Conservation (phyloP, 1,140 invertebrate genomes). For the Stegodyphus mimosarum region DNA sequence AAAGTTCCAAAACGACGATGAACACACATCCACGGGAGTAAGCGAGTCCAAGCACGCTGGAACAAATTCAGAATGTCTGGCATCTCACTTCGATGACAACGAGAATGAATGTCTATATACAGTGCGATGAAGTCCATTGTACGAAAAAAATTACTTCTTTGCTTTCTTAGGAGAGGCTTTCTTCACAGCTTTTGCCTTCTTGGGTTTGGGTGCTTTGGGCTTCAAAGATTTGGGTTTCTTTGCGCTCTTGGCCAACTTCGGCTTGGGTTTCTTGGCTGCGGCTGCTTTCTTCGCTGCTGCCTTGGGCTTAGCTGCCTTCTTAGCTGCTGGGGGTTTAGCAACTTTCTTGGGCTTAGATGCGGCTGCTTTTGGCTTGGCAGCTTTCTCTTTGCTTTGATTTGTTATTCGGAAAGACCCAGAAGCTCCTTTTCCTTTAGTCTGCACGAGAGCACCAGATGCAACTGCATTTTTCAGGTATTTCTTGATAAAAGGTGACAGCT, state of each 20-base stretch:
- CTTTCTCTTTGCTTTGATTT: constrained; percentile 62
- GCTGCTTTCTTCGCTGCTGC: constrained; percentile 22
- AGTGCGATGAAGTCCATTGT: not conserved
- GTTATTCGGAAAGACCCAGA: constrained; percentile 74
- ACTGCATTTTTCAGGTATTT: constrained; percentile 74
- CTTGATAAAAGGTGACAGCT: constrained; percentile 73
- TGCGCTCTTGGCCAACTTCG: constrained; percentile 47
- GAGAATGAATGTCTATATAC: not conserved
- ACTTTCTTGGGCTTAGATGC: constrained; percentile 14
- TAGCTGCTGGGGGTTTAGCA: constrained; percentile 12
- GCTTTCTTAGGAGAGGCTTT: constrained; percentile 57
- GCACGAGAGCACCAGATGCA: constrained; percentile 71
- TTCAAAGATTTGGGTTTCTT: constrained; percentile 61
- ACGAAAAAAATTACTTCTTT: constrained; percentile 22
- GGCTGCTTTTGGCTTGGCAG: constrained; percentile 20
- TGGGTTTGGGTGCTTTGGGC: constrained; percentile 48
- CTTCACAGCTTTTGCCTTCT: constrained; percentile 53
- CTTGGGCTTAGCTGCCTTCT: constrained; percentile 40
- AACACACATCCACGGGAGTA: too few species aligned
- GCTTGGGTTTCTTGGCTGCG: constrained; percentile 45
- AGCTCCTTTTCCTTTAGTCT: constrained; percentile 75
- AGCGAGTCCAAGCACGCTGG: too few species aligned
- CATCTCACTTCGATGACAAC: too few species aligned
- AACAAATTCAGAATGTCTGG: too few species aligned
- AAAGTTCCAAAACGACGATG: too few species aligned